Percentiles rank a stretch among this genome's conserved stretches.
phyloP scores from a whole-genome alignment of 2,113 vertebrate species.

The Nestor notabilis region DNA sequence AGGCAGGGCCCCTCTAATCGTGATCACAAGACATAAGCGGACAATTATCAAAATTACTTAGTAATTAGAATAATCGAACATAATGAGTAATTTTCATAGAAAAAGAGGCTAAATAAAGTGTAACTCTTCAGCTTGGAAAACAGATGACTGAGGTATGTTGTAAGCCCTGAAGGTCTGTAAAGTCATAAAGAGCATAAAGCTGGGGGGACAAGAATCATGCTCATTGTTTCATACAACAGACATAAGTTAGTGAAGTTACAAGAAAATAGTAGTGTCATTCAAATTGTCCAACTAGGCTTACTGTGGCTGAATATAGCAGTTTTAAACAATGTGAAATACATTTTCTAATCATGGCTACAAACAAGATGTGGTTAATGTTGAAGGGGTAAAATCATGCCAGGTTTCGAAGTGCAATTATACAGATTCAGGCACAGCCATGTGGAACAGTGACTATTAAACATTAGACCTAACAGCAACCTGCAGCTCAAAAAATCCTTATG shows the following conservation, averaged over 20 bases:
- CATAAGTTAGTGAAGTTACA: background rate
- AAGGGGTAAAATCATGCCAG: background rate
- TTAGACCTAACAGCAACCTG: background rate
- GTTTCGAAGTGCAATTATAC: background rate
- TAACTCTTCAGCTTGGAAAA: background rate
- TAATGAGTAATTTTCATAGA: background rate
- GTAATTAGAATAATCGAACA: background rate
- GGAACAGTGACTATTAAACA: background rate
- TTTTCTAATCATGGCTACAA: background rate
- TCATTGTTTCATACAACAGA: background rate
- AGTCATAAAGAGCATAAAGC: background rate
- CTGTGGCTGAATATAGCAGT: background rate
- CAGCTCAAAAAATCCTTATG: background rate
- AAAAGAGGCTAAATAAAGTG: background rate
- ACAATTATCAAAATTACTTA: no score
- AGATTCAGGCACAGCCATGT: background rate
- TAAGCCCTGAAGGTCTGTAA: background rate
- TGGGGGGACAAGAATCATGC: background rate
- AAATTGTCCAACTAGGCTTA: background rate
- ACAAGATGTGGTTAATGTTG: background rate
- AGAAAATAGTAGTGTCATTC: background rate
- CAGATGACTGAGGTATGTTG: no score
- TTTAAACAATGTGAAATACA: background rate
- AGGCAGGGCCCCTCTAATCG: no score
- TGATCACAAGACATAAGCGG: no score